Conservation (phyloP, 1,140 invertebrate species). For the Drosophila pallidifrons region DNA sequence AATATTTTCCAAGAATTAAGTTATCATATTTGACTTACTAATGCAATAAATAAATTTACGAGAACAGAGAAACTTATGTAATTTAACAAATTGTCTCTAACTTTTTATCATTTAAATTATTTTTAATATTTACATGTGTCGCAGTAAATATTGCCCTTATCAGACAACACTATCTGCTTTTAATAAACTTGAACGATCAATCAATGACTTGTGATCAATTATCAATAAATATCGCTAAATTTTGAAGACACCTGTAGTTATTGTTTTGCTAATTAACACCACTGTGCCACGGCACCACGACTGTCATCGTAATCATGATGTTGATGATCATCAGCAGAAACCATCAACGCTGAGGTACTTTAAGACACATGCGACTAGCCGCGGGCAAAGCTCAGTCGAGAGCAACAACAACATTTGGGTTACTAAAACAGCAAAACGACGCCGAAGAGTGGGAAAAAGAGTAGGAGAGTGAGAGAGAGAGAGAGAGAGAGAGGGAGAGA, state of each 20-base stretch:
- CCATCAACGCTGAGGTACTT: slow-evolving; percentile 64
- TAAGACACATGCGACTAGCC: slow-evolving; percentile 79
- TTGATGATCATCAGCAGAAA: slow-evolving; percentile 61
- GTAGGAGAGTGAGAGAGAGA: neutral
- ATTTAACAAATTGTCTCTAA: no score
- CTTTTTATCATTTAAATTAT: no score
- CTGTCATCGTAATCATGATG: slow-evolving; percentile 43
- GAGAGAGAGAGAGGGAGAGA: neutral
- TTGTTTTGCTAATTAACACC: neutral
- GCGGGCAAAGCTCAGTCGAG: slow-evolving; percentile 51
- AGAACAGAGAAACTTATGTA: no score
- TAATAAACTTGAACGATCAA: no score
- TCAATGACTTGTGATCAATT: neutral
- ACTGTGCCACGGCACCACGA: slow-evolving; percentile 50
- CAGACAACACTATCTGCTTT: no score
- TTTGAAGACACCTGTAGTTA: neutral
- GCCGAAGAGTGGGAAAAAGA: slow-evolving; percentile 14
- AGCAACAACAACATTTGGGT: slow-evolving; percentile 61
- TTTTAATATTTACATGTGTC: no score
- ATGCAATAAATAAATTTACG: no score
- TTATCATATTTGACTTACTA: no score
- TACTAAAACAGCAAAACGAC: slow-evolving; percentile 71
- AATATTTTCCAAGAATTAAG: no score
- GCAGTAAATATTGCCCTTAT: no score
- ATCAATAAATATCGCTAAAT: neutral